Conservation (phyloP, 2,797 vertebrate genomes). For the Anguilla marmorata region DNA sequence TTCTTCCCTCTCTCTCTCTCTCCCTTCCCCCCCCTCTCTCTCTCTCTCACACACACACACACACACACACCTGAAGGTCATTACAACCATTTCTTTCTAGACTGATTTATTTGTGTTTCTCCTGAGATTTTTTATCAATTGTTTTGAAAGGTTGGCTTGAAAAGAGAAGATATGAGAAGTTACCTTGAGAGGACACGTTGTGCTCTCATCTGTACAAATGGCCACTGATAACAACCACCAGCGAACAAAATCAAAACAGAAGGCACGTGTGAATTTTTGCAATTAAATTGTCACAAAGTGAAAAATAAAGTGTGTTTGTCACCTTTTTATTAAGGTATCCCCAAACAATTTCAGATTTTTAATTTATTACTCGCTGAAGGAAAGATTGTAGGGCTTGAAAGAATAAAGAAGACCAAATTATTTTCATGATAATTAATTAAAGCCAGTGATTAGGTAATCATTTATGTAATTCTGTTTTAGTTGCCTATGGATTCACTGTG, state of each 20-base stretch:
- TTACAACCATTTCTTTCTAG: neutral
- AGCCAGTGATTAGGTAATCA: neutral
- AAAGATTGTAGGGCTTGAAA: neutral
- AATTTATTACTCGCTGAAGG: neutral
- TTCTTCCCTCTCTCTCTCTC: neutral
- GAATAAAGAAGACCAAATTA: neutral
- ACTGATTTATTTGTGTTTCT: neutral
- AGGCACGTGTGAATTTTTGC: neutral
- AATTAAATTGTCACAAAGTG: neutral
- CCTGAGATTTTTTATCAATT: conserved; percentile 9
- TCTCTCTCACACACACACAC: neutral
- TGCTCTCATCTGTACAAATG: neutral
- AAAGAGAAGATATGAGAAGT: conserved; percentile 10
- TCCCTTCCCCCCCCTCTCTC: neutral
- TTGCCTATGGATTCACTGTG: neutral
- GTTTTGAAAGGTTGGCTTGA: neutral
- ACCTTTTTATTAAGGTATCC: neutral
- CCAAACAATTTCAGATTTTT: neutral
- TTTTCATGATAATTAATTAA: neutral
- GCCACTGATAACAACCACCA: neutral
- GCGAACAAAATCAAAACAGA: neutral
- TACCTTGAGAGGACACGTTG: conserved; percentile 2
- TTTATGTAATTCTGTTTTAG: neutral
- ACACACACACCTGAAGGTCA: neutral
- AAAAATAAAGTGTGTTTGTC: neutral